Conservation (phyloP, 2,888 invertebrate species). For the Lasioglossum malachurum region DNA sequence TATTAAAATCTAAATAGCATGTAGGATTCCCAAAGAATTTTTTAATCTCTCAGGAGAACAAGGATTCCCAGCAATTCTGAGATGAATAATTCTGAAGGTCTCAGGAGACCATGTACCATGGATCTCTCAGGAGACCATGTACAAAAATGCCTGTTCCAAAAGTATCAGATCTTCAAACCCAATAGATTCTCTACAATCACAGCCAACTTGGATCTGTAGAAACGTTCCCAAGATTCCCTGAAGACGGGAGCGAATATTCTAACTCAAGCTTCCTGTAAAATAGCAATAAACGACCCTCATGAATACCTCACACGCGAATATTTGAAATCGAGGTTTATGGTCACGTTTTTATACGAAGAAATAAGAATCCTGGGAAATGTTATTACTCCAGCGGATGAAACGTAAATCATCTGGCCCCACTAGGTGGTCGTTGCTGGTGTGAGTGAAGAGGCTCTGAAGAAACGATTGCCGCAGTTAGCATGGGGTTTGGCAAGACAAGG, state of each 20-base stretch:
- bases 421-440: slow-evolving; percentile 80
- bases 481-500: slow-evolving; percentile 85
- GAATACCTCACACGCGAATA: neutral
- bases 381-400: neutral
- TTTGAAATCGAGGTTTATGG: slow-evolving; percentile 24
- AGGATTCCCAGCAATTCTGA: neutral
- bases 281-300: neutral
- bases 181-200: neutral
- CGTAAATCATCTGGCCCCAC: neutral
- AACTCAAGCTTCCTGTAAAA: slow-evolving; percentile 9
- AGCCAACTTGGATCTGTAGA: neutral
- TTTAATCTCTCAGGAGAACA: neutral
- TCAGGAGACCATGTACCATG: neutral
- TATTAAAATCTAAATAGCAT: neutral
- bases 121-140: neutral
- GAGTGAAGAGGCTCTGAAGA: slow-evolving; percentile 81
- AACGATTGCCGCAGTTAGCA: slow-evolving; percentile 84
- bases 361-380: neutral
- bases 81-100: neutral
- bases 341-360: neutral
- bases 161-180: neutral
- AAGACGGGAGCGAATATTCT: neutral
- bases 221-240: neutral
- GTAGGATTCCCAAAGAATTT: neutral
- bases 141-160: neutral